Evolutionary conservation across 2,888 invertebrate species (phyloP).

Genomic region (Polietes domitor): DNA sequence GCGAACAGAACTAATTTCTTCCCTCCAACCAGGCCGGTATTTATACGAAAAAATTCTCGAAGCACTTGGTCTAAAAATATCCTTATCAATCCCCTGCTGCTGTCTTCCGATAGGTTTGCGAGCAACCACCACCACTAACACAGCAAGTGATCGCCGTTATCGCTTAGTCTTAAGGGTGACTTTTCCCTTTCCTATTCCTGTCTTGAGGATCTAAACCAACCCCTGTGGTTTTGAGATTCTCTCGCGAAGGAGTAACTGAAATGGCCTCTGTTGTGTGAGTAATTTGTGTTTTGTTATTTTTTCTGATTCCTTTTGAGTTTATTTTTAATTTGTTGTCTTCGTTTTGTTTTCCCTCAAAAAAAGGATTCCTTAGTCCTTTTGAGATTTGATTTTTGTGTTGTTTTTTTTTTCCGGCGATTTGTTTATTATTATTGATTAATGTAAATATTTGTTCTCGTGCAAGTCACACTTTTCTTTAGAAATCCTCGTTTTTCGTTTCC

Average conservation of each 20-base stretch:
- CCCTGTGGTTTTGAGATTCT: not conserved
- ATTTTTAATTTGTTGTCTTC: conserved; percentile 9
- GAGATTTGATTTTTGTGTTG: conserved; percentile 6
- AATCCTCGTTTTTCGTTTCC: not conserved
- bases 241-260: not conserved
- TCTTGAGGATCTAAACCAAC: not conserved
- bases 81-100: not conserved
- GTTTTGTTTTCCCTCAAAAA: not conserved
- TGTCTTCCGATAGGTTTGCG: not conserved
- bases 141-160: not conserved
- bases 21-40: not conserved
- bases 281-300: not conserved
- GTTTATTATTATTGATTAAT: conserved; percentile 28
- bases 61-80: not conserved
- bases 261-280: not conserved
- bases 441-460: conserved; percentile 50
- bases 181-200: not conserved
- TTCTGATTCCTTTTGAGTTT: not conserved
- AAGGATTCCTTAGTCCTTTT: conserved; percentile 19
- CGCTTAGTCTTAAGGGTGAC: not conserved
- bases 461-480: conserved; percentile 41
- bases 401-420: conserved; percentile 11
- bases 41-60: not conserved
- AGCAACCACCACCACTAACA: conserved; percentile 10
- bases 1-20: conserved; percentile 26